Evolutionary conservation across 2,797 vertebrate species (phyloP).

Genomic region (Phalloptychus januarius): DNA sequence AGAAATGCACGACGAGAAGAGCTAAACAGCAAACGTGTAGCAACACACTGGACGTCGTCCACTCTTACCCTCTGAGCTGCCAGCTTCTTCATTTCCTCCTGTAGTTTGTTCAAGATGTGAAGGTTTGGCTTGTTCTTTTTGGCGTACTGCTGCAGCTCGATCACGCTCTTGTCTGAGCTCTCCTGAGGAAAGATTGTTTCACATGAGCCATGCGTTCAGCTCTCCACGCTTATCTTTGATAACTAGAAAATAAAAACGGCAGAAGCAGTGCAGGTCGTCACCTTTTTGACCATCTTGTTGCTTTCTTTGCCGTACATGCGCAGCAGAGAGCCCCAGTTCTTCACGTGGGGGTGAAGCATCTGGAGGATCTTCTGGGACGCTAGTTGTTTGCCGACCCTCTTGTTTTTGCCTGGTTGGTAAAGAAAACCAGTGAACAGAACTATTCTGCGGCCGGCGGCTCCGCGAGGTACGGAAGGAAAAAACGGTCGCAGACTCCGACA

Average conservation of each 20-base stretch:
- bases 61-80: constrained; percentile 90
- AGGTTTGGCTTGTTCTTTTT: constrained; percentile 99
- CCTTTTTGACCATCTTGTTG: constrained; percentile 99
- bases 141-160: constrained; percentile 98
- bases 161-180: constrained; percentile 96
- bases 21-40: neutral
- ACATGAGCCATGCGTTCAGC: too few species aligned
- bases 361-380: constrained; percentile 99
- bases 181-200: constrained; percentile 78
- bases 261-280: constrained; percentile 43
- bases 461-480: neutral
- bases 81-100: constrained; percentile 97
- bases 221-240: too few species aligned
- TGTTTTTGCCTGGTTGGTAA: constrained; percentile 90
- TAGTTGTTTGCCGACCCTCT: constrained; percentile 96
- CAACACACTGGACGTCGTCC: neutral
- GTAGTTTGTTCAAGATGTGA: constrained; percentile 97
- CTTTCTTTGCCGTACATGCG: constrained; percentile 98
- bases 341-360: constrained; percentile 97
- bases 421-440: constrained; percentile 11
- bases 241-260: too few species aligned
- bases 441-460: neutral
- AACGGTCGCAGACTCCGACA: neutral
- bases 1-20: neutral
- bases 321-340: constrained; percentile 97